Base-by-base conservation (phyloP, 2,797 vertebrate genomes). In the Labeo calbasu region DNA sequence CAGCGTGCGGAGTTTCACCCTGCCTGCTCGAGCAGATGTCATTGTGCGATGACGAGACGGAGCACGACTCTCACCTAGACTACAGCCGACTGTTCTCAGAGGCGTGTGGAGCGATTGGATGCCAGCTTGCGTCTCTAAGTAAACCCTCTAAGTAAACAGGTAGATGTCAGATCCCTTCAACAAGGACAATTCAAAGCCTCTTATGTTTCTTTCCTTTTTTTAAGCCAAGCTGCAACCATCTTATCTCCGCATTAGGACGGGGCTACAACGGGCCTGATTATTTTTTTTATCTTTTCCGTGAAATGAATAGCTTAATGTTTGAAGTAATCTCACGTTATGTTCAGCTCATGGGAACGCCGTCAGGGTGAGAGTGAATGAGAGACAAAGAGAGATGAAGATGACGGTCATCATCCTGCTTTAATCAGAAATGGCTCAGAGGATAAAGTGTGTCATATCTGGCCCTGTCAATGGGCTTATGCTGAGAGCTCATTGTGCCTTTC, bases 231-330 rank as follows among this genome's bases (percentile, higher is more conserved):
- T 88, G 88, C 93, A 93, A 90, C 92, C 92, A 91, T 91, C 91
- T 95, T 93, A 94, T 92, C 84, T 66, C 78, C 87, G 89, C 89
- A 89, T 92, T 94, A 93, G 91, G 90, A 91, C 86, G 77, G 85
- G 88, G 92, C 89, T 90, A 92, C 92, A 92, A 90, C 88, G 68
- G 75, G 53, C 28, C 91, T 94, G 94, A 95, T 95, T 95, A 94
- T 94, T 3, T 63, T 94, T 95, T 94, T 88, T 87, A 93, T 93
- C 91, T 93, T 91, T 89, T 92, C 92, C 85, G 81, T 93, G 92
- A 93, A 94, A 92, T 91, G 86, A 92, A 89, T 93, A 92, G 93
- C 93, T 94, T 95, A 95, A 90, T 92, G 88, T 93, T 94, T 90
- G 92, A 93, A 90, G 91, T 91, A 93, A 94, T 94, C 91, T 86